Percentiles rank a stretch among this genome's conserved stretches.
Evolutionary conservation across 2,797 vertebrate genomes (phyloP).

Genomic region (Enteromius paludinosus): DNA sequence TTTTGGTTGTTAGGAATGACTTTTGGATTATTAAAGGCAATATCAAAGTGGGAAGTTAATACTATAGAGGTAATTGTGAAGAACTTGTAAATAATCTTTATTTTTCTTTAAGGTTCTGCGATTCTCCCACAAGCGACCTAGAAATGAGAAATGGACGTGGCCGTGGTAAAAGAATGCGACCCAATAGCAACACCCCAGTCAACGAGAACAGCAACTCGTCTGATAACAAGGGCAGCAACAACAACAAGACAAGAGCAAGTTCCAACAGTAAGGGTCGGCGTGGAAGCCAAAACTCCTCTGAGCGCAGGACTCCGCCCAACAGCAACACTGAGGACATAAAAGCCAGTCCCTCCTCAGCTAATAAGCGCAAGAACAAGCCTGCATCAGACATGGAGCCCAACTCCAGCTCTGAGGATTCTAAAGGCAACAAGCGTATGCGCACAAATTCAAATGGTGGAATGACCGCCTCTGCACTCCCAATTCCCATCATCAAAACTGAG

Average conservation of each 20-base stretch:
- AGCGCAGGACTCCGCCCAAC: conserved; percentile 90
- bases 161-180: conserved; percentile 94
- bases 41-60: neutral
- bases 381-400: conserved; percentile 97
- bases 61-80: neutral
- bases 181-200: conserved; percentile 93
- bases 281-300: conserved; percentile 96
- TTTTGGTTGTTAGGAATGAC: neutral
- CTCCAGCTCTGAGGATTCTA: conserved; percentile 98
- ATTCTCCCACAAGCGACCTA: conserved; percentile 97
- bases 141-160: conserved; percentile 98
- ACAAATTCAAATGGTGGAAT: conserved; percentile 91
- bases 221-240: conserved; percentile 87
- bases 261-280: conserved; percentile 95
- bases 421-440: conserved; percentile 97
- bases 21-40: neutral
- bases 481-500: conserved; percentile 86
- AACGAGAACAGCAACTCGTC: conserved; percentile 88
- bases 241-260: conserved; percentile 93
- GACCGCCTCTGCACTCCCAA: conserved; percentile 78
- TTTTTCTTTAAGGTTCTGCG: conserved; percentile 87
- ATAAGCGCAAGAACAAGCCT: conserved; percentile 94
- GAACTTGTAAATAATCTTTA: conserved; percentile 15
- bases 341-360: conserved; percentile 92
- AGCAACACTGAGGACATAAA: conserved; percentile 90